Conservation (phyloP, 2,888 invertebrate species). For the Therioaphis trifolii region DNA sequence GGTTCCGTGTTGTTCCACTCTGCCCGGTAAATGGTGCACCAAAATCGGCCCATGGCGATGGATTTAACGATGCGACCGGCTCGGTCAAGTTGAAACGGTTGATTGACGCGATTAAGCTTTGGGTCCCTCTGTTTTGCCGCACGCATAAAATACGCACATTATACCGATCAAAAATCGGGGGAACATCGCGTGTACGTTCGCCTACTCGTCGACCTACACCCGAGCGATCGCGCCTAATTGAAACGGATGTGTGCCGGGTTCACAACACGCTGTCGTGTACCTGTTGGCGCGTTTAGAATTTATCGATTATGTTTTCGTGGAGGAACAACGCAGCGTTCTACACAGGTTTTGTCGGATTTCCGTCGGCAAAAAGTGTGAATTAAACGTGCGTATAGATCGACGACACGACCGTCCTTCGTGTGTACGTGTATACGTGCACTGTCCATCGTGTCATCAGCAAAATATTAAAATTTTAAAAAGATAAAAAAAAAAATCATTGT, state of each 20-base stretch:
- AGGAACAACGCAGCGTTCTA: conserved; percentile 38
- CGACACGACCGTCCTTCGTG: too few relatives aligned
- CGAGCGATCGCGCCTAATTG: conserved; percentile 46
- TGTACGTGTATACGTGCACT: too few relatives aligned
- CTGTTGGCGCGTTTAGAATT: conserved; percentile 48
- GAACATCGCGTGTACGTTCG: conserved; percentile 29
- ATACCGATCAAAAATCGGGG: conserved; percentile 47
- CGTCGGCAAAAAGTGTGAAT: neutral
- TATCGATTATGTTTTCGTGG: conserved; percentile 49
- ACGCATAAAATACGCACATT: conserved; percentile 12
- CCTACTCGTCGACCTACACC: conserved; percentile 59
- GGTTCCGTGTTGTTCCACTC: conserved; percentile 31
- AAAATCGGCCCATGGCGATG: conserved; percentile 34
- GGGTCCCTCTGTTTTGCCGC: conserved; percentile 36
- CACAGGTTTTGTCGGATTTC: conserved; percentile 1
- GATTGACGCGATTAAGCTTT: conserved; percentile 49
- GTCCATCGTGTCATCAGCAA: too few relatives aligned
- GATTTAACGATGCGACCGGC: conserved; percentile 9
- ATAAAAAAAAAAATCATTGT: too few relatives aligned
- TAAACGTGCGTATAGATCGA: too few relatives aligned
- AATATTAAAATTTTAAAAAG: too few relatives aligned
- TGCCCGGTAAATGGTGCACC: conserved; percentile 34
- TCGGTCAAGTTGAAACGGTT: conserved; percentile 24
- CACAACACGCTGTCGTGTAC: conserved; percentile 24
- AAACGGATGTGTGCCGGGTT: conserved; percentile 57